phyloP scores from a whole-genome alignment of 2,888 invertebrate genomes.

The Pyrgus malvae region DNA sequence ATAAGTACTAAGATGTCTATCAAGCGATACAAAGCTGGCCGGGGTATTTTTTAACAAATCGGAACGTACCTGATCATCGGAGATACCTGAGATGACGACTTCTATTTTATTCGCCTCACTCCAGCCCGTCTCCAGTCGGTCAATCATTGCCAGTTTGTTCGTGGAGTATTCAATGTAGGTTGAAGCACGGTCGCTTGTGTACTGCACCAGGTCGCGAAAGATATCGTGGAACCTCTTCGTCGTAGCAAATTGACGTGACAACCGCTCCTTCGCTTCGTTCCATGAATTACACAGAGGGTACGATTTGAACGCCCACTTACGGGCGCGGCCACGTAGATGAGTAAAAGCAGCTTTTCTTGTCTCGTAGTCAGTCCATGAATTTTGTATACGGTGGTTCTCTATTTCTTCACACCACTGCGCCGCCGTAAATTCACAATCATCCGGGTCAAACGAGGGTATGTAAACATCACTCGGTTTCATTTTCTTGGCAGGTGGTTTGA shows the following conservation, averaged over 20 bases:
- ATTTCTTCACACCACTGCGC: slow-evolving; percentile 34
- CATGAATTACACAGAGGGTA: slow-evolving; percentile 24
- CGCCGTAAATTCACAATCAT: slow-evolving; percentile 32
- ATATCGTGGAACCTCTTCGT: slow-evolving; percentile 26
- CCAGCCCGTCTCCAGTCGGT: slow-evolving; percentile 29
- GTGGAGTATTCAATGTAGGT: slow-evolving; percentile 24
- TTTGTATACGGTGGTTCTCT: slow-evolving; percentile 22
- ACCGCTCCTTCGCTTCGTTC: slow-evolving; percentile 16
- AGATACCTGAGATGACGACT: slow-evolving; percentile 33
- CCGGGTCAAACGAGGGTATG: slow-evolving; percentile 30
- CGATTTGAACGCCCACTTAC: slow-evolving; percentile 22
- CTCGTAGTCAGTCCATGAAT: slow-evolving; percentile 30
- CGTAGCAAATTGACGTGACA: slow-evolving; percentile 18
- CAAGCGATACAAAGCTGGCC: background rate
- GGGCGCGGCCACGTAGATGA: slow-evolving; percentile 10
- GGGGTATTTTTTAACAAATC: slow-evolving; percentile 3
- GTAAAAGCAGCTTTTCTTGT: slow-evolving; percentile 1
- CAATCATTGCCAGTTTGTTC: slow-evolving; percentile 18
- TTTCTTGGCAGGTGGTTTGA: background rate
- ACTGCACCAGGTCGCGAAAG: slow-evolving; percentile 30
- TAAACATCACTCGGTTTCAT: background rate
- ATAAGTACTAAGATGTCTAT: background rate
- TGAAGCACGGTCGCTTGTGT: slow-evolving; percentile 28
- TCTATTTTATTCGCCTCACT: slow-evolving; percentile 28
- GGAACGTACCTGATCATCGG: slow-evolving; percentile 30